Evolutionary conservation across 2,113 vertebrate genomes (phyloP).

Genomic region (Crotalus viridis): DNA sequence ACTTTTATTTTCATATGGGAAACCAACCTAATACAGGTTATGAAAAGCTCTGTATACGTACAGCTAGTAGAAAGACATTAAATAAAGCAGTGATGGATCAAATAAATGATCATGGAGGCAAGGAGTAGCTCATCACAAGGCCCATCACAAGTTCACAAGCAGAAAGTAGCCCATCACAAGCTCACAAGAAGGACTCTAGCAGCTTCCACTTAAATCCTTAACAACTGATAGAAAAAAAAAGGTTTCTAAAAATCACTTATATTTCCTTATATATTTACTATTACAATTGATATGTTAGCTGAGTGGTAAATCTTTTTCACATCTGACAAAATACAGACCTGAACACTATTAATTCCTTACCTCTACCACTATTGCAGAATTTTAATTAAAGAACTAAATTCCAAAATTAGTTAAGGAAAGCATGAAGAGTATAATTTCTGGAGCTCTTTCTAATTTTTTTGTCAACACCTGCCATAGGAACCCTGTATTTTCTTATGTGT

Average conservation of each 20-base stretch:
- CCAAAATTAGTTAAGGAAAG: neutral
- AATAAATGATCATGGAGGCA: too few relatives aligned
- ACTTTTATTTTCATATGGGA: neutral
- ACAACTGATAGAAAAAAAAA: too few relatives aligned
- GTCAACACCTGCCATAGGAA: neutral
- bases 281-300: neutral
- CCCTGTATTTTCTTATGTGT: neutral
- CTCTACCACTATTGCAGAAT: too few relatives aligned
- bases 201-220: too few relatives aligned
- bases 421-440: neutral
- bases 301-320: neutral
- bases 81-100: too few relatives aligned
- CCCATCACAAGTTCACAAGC: too few relatives aligned
- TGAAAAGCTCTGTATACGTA: too few relatives aligned
- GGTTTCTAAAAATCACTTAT: too few relatives aligned
- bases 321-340: neutral
- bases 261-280: neutral
- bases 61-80: too few relatives aligned
- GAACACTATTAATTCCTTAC: neutral
- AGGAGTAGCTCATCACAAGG: too few relatives aligned
- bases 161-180: too few relatives aligned
- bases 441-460: neutral
- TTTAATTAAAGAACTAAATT: neutral
- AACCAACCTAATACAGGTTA: neutral
- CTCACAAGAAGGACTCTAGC: too few relatives aligned